Evolutionary conservation across 2,888 invertebrate species (phyloP), one percentile per base, ranked within the genome.

Genomic region (Orchesellides sinensis): DNA sequence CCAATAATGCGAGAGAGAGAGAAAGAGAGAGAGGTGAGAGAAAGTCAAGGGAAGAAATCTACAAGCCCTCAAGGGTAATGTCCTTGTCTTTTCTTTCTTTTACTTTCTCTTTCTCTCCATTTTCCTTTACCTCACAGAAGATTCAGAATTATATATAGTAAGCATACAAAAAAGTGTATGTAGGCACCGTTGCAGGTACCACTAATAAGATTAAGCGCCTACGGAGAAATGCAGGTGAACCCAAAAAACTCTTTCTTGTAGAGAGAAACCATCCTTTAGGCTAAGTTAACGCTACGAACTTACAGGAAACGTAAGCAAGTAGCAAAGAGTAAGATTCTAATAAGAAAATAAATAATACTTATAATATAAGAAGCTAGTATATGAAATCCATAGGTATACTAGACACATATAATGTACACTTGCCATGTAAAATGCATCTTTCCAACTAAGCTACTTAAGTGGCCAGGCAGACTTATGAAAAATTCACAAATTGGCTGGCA

Each of bases 131-230:
- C 10, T 21, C 27, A 56, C 25, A 23, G 45, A 74, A 54, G 32
- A 72, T 21, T 12, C n/a, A 25, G 47, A 45, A 29, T 17, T 49
- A 29, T 14, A 23, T 19, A 52, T 29, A 40, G 25, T 21, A 17
- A n/a, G n/a, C n/a, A 66, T 40, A 66, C 25, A 27, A 4, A 27
- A 14, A n/a, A n/a, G n/a, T 19, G 49, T 40, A 25, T 2, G 49
- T 54, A 65, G 65, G 14, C 56, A 61, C 32, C 17, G 29, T 45
- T 78, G 25, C 61, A n/a, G 69, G 49, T 47, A 69, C 19, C 10
- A 69, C 69, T 78, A 78, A 78, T 78, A 78, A 78, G 78, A 78
- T 78, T 78, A 78, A 61, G 52, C 63, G 65, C 65, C 65, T 65
- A 65, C n/a, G 52, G 40, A 74, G 21, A 75, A 56, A 59, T 52